Evolutionary conservation across 2,113 vertebrate genomes (phyloP), one percentile per base, ranked within the genome.

Genomic region (Orcinus orca): DNA sequence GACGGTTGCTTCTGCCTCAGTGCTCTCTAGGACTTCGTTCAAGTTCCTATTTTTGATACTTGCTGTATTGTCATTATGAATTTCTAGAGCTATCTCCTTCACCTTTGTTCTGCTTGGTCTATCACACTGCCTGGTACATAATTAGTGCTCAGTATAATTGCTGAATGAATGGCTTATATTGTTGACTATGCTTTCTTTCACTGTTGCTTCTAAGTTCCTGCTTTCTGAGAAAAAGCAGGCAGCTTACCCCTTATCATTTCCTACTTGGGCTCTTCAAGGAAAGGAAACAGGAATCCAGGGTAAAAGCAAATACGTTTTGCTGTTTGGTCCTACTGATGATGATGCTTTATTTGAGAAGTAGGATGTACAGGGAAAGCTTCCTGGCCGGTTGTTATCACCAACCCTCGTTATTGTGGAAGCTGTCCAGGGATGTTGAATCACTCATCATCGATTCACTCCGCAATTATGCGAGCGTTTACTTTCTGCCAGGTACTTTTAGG

Each of bases 151-250:
- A 31, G 10, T 53, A 7, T 71, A 76, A 87, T 2, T 70, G 36
- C 3, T 38, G 74, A 82, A 65, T 44, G 71, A 79, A 88, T 47
- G 65, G 70, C 31, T 58, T 21, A 76, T 2, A 88, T 23, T 55
- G n/a, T 18, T 81, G 20, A 21, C 50, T 50, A 53, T n/a, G 5
- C 33, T 86, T 83, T 58, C 53, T 92, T 88, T 85, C 47, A 65
- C 7, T 44, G 14, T 68, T 47, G 67, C 60, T 76, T 88, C 73
- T 63, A 62, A 70, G 33, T 50, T 90, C 53, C 38, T 31, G 17
- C 18, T 53, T 97, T 87, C 47, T 96, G 38, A 94, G 38, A 94
- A 82, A 88, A 47, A 83, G 44, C 47, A 77, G 65, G 50, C 70
- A 55, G 33, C 38, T 94, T 50, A 63, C 11, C 41, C 53, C 15